Percentiles rank a stretch among this genome's conserved stretches.
Conservation (phyloP, 2,113 vertebrate genomes). For the Oryzias celebensis region DNA sequence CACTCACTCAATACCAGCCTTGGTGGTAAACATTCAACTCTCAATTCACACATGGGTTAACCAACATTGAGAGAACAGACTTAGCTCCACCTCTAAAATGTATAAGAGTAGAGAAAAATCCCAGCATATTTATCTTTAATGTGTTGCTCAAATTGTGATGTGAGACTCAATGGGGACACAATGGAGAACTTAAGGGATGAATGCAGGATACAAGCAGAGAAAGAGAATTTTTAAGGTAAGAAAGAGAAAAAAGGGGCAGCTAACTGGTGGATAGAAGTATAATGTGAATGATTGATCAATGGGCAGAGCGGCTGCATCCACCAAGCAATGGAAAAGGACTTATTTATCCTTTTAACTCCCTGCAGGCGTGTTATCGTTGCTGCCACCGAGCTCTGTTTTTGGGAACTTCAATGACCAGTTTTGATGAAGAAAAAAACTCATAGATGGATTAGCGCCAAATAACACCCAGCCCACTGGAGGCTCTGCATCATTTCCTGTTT, state of each 20-base stretch:
- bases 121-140: slow-evolving; percentile 72
- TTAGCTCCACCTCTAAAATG: slow-evolving; percentile 31
- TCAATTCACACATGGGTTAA: slow-evolving; percentile 52
- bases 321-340: slow-evolving; percentile 73
- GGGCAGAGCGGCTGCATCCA: slow-evolving; percentile 60
- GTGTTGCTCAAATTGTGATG: slow-evolving; percentile 56
- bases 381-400: slow-evolving; percentile 38
- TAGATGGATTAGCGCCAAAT: slow-evolving; percentile 35
- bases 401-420: slow-evolving; percentile 48
- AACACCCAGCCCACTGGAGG: slow-evolving; percentile 29
- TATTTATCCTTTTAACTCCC: slow-evolving; percentile 69
- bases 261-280: slow-evolving; percentile 68
- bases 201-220: slow-evolving; percentile 48
- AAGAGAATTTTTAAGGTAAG: slow-evolving; percentile 52
- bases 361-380: slow-evolving; percentile 40
- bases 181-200: slow-evolving; percentile 48
- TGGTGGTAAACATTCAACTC: slow-evolving; percentile 45
- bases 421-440: slow-evolving; percentile 44
- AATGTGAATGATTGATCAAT: slow-evolving; percentile 82
- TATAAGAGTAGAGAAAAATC: slow-evolving; percentile 43
- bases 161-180: slow-evolving; percentile 49
- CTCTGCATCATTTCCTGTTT: slow-evolving; percentile 22
- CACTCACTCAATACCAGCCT: slow-evolving; percentile 37
- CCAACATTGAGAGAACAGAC: slow-evolving; percentile 36
- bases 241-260: slow-evolving; percentile 61